phyloP scores from a whole-genome alignment of 1,140 invertebrate species.

The Drosophila kepulauana region DNA sequence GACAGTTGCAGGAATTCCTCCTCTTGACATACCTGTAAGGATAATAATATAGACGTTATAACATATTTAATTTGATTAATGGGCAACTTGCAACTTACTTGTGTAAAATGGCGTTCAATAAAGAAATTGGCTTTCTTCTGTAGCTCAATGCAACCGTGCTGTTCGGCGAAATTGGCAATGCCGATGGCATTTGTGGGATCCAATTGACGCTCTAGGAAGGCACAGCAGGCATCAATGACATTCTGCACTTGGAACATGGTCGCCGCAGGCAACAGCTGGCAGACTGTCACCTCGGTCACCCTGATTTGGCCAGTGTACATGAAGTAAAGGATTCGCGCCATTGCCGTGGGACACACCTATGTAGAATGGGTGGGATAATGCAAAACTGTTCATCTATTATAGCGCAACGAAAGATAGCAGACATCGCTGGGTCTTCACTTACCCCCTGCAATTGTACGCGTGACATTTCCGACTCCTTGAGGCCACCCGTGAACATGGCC shows the following conservation, averaged over 20 bases:
- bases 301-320: constrained; percentile 96
- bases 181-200: constrained; percentile 97
- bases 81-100: constrained; percentile 85
- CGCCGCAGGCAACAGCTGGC: constrained; percentile 94
- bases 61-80: neutral
- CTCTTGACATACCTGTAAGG: constrained; percentile 91
- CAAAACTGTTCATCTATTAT: constrained; percentile 77
- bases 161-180: constrained; percentile 96
- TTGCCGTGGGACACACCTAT: constrained; percentile 90
- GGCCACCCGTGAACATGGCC: constrained; percentile 96
- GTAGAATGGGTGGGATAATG: constrained; percentile 20
- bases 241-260: constrained; percentile 97
- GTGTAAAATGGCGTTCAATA: constrained; percentile 95
- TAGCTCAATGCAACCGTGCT: constrained; percentile 94
- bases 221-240: constrained; percentile 96
- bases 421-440: constrained; percentile 44
- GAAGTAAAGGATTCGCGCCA: constrained; percentile 93
- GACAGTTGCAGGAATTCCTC: constrained; percentile 95
- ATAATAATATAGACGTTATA: neutral
- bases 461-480: constrained; percentile 94
- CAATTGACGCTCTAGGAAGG: constrained; percentile 94
- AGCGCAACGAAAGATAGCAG: constrained; percentile 48
- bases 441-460: constrained; percentile 94
- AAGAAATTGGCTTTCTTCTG: constrained; percentile 95
- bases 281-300: constrained; percentile 96